Evolutionary conservation across 1,140 invertebrate genomes (phyloP).

Genomic region (Theocolax elegans): DNA sequence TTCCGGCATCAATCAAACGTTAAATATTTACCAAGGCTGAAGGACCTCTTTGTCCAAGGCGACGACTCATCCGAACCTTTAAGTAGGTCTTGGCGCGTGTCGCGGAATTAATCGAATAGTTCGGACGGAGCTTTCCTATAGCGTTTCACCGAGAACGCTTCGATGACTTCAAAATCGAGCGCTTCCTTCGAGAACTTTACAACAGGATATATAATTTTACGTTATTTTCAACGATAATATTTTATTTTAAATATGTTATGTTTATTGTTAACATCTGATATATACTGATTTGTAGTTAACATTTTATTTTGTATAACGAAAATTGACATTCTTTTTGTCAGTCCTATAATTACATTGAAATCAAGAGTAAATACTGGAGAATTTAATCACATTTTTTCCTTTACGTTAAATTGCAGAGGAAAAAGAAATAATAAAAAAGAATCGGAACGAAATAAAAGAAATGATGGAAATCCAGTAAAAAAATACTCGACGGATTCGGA

Average conservation of each 20-base stretch:
- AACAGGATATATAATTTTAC: no score
- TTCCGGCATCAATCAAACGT: slow-evolving; percentile 24
- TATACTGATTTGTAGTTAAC: no score
- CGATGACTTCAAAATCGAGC: no score
- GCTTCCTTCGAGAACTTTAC: no score
- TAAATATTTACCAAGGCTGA: slow-evolving; percentile 29
- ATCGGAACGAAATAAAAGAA: not conserved
- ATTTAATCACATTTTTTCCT: not conserved
- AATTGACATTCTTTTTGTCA: no score
- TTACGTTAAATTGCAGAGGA: not conserved
- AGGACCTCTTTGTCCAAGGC: not conserved
- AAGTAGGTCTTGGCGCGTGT: slow-evolving; percentile 6
- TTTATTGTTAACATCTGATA: no score
- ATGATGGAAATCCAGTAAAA: not conserved
- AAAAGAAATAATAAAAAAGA: not conserved
- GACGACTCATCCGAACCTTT: slow-evolving; percentile 14
- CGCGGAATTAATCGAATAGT: slow-evolving; percentile 38
- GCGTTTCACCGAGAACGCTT: no score
- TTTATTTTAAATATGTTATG: not conserved
- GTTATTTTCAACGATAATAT: not conserved
- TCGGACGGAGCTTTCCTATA: no score
- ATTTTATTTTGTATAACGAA: no score
- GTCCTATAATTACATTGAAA: no score
- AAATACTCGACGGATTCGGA: not conserved
- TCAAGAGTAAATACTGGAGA: not conserved